These are phyloP conservation scores for Macrobrachium rosenbergii DNA, from an alignment of 1,140 invertebrate species.

Conservation along the genomic window DNA sequence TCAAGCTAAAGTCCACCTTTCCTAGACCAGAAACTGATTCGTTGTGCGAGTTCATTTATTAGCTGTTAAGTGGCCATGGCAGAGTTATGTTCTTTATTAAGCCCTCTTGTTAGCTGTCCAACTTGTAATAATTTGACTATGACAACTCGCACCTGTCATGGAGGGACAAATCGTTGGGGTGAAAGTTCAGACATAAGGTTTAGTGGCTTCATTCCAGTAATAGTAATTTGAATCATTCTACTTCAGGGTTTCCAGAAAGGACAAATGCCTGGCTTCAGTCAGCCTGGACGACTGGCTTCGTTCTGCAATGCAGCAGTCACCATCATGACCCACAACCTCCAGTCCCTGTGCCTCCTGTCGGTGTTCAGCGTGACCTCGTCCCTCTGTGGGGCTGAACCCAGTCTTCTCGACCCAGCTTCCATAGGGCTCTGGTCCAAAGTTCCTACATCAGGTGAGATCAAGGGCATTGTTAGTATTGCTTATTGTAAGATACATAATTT, in stretches of 20 bases:
- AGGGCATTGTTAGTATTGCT: not conserved
- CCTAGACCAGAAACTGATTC: no score
- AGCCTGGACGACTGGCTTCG: constrained; percentile 77
- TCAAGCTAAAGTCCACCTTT: no score
- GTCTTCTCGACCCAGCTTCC: constrained; percentile 45
- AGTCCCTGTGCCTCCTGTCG: constrained; percentile 70
- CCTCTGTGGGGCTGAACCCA: constrained; percentile 40
- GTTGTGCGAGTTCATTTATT: no score
- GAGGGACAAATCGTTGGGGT: no score
- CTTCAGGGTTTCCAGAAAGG: constrained; percentile 81
- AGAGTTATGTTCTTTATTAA: no score
- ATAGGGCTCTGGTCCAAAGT: constrained; percentile 49
- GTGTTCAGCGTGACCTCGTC: constrained; percentile 42
- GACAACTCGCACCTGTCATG: no score
- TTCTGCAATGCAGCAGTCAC: constrained; percentile 89
- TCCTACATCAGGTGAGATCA: constrained; percentile 39
- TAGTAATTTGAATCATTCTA: not conserved
- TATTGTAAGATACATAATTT: constrained; percentile 82
- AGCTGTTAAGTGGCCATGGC: no score
- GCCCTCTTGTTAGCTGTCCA: no score
- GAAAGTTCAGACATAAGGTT: not conserved
- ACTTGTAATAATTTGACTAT: no score
- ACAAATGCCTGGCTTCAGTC: constrained; percentile 79
- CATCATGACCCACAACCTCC: constrained; percentile 88
- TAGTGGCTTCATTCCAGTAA: not conserved